phyloP scores from a whole-genome alignment of 2,888 invertebrate genomes.

The Melipona bicolor region DNA sequence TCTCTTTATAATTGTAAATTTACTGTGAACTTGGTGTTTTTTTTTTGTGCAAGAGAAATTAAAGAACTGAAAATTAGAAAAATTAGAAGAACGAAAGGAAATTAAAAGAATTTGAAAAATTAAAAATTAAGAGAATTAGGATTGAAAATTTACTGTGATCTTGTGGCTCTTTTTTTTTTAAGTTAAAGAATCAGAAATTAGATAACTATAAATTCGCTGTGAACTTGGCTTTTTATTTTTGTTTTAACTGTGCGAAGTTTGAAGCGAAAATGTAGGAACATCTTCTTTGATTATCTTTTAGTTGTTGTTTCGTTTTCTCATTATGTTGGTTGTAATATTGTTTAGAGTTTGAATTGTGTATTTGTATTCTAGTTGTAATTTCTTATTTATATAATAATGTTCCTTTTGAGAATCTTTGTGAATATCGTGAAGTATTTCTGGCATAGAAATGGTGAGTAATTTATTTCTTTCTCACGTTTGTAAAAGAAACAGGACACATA shows the following conservation, averaged over 20 bases:
- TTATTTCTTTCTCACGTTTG: neutral
- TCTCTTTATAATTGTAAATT: conserved; percentile 2
- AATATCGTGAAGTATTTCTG: neutral
- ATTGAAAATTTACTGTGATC: too few species aligned
- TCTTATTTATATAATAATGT: neutral
- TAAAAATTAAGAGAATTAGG: too few species aligned
- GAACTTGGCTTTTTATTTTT: neutral
- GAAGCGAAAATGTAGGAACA: neutral
- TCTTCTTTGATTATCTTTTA: neutral
- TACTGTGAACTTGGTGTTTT: neutral
- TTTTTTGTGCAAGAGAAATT: neutral
- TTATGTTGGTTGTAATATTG: neutral
- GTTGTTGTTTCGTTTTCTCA: neutral
- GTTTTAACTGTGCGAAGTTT: neutral
- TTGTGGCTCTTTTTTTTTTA: too few species aligned
- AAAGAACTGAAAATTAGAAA: too few species aligned
- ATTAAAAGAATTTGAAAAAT: too few species aligned
- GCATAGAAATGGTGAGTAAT: neutral
- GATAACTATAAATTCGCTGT: neutral
- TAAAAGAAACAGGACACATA: neutral
- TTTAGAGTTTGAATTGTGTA: neutral
- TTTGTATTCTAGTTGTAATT: neutral
- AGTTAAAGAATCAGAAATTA: neutral
- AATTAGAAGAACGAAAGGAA: too few species aligned
- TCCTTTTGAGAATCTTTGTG: neutral